phyloP scores from a whole-genome alignment of 2,888 invertebrate genomes.

The Myopa testacea region DNA sequence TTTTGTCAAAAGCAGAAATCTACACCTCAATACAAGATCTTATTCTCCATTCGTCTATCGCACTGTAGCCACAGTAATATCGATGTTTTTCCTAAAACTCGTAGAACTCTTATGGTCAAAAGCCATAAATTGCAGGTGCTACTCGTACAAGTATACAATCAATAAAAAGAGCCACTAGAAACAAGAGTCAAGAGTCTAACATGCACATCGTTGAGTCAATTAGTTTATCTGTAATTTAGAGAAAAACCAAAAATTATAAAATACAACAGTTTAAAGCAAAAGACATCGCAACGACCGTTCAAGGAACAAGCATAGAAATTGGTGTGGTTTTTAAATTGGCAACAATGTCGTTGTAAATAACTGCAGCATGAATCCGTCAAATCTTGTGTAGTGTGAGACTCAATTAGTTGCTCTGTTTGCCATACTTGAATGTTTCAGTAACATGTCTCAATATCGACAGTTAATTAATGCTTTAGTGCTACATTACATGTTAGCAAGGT shows the following conservation, averaged over 20 bases:
- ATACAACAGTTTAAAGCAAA: not conserved
- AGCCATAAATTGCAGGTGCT: slow-evolving; percentile 26
- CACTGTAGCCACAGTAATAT: not conserved
- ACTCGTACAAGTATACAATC: slow-evolving; percentile 11
- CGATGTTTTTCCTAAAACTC: not conserved
- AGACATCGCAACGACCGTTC: not conserved
- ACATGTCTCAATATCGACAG: not conserved
- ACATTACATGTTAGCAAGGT: too few relatives aligned
- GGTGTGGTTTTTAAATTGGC: slow-evolving; percentile 3
- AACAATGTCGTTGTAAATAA: not conserved
- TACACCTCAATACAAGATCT: not conserved
- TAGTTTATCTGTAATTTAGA: not conserved
- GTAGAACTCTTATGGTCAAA: not conserved
- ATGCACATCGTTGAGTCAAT: slow-evolving; percentile 24
- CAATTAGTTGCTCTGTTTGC: not conserved
- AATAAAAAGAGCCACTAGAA: not conserved
- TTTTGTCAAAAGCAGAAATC: not conserved
- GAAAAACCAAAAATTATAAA: slow-evolving; percentile 1
- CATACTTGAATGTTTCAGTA: not conserved
- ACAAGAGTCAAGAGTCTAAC: not conserved
- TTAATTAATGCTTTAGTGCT: not conserved
- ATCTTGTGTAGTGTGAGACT: not conserved
- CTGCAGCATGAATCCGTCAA: slow-evolving; percentile 1
- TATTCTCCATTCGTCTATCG: slow-evolving; percentile 5
- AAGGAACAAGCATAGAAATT: not conserved